Evolutionary conservation across 2,113 vertebrate genomes (phyloP).

Genomic region (Pygoscelis antarcticus): DNA sequence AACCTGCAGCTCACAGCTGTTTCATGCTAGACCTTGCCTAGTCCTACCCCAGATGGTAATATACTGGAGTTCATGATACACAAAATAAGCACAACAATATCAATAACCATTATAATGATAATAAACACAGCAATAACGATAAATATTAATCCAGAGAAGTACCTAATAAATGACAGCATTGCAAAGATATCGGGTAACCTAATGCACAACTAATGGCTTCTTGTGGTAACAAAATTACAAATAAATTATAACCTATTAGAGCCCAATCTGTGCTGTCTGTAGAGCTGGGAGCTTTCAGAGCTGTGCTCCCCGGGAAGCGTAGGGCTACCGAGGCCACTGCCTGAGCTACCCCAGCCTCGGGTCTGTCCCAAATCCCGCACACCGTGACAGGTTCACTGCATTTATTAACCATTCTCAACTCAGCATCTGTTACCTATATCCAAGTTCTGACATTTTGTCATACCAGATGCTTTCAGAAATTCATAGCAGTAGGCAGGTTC

Average conservation of each 20-base stretch:
- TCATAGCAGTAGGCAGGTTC: neutral
- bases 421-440: neutral
- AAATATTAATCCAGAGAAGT: neutral
- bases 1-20: neutral
- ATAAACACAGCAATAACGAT: neutral
- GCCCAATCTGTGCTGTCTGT: neutral
- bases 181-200: neutral
- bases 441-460: neutral
- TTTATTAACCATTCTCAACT: neutral
- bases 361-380: neutral
- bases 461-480: neutral
- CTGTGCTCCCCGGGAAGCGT: rapidly evolving
- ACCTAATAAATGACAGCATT: neutral
- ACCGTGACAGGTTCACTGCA: rapidly evolving
- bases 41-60: neutral
- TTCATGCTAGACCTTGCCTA: neutral
- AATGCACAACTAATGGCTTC: neutral
- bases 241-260: neutral
- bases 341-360: neutral
- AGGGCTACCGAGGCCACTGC: neutral
- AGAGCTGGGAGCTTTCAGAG: neutral
- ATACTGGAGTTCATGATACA: neutral
- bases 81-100: neutral
- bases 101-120: neutral
- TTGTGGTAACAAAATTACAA: neutral